Evolutionary conservation across 1,140 invertebrate species (phyloP), one percentile per base, ranked within the genome.

Genomic region (Chymomyza costata): DNA sequence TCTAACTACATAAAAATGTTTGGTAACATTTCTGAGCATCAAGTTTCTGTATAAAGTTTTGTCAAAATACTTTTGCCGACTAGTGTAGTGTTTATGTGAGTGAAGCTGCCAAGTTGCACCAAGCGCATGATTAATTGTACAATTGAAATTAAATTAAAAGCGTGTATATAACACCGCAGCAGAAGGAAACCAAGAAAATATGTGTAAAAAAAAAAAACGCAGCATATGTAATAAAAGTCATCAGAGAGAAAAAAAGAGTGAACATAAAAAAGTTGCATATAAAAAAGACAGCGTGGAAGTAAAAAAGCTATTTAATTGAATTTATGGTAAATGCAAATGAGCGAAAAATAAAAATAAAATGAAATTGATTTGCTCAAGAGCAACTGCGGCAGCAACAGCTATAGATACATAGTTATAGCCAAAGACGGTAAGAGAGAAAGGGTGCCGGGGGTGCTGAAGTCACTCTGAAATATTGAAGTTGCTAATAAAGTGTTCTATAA

Each of bases 321-420:
- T 71, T 76, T 76, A 78, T 76, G 71, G 71, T 67, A 64, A 78
- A 76, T 76, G 71, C 73, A 76, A 76, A 76, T 76, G 66, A 76
- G 45, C 56, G 71, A 58, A 57, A 78, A 78, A 66, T 66, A 45
- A 49, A 21, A 21, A 54, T 55, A 35, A 63, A 56, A 55, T 48
- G 40, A 57, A 70, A 69, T 78, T 76, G 66, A 76, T 76, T 76
- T 25, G 21, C 21, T 25, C 8, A 25, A 53, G 51, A 50, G 47
- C 53, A 15, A 53, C 31, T 53, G 49, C n/a, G n/a, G n/a, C n/a
- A n/a, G n/a, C n/a, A n/a, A n/a, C n/a, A n/a, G n/a, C n/a, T n/a
- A n/a, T n/a, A n/a, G n/a, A n/a, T n/a, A n/a, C n/a, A n/a, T n/a
- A n/a, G n/a, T n/a, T n/a, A n/a, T n/a, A n/a, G n/a, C n/a, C n/a